Conservation (phyloP, 2,888 invertebrate genomes). For the Horisme vitalbata region DNA sequence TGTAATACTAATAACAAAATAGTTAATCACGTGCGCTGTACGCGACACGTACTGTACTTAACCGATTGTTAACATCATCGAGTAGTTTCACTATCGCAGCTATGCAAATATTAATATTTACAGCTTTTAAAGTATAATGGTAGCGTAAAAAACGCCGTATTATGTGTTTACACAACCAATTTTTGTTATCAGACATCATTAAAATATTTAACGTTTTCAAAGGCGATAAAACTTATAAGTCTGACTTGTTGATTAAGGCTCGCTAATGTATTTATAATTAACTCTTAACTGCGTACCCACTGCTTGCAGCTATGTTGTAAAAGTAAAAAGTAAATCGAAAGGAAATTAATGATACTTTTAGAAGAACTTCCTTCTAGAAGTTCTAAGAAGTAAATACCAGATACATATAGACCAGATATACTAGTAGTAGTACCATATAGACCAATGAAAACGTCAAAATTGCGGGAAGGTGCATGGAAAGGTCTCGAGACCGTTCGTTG, state of each 20-base stretch:
- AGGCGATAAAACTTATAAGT: not conserved
- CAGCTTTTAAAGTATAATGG: conserved; percentile 8
- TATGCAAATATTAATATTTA: conserved; percentile 25
- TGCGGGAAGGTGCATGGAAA: too few relatives aligned
- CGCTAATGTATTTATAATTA: conserved; percentile 17
- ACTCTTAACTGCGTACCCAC: conserved; percentile 8
- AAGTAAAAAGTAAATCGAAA: conserved; percentile 13
- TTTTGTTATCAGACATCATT: not conserved
- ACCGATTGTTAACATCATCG: conserved; percentile 24
- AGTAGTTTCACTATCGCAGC: conserved; percentile 27
- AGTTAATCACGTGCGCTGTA: not conserved
- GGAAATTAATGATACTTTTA: too few relatives aligned
- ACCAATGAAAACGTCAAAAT: too few relatives aligned
- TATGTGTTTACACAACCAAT: too few relatives aligned
- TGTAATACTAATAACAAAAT: too few relatives aligned
- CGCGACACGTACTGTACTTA: conserved; percentile 3
- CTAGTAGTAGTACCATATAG: too few relatives aligned
- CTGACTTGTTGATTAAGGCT: conserved; percentile 1
- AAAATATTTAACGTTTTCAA: conserved; percentile 2
- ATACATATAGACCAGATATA: too few relatives aligned
- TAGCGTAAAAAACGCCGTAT: conserved; percentile 4
- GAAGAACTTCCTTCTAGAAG: too few relatives aligned
- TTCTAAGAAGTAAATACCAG: too few relatives aligned
- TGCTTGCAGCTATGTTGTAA: conserved; percentile 16
- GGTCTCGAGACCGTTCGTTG: too few relatives aligned